Evolutionary conservation across 2,797 vertebrate species (phyloP), one percentile per base, ranked within the genome.

Genomic region (Amblyraja radiata): DNA sequence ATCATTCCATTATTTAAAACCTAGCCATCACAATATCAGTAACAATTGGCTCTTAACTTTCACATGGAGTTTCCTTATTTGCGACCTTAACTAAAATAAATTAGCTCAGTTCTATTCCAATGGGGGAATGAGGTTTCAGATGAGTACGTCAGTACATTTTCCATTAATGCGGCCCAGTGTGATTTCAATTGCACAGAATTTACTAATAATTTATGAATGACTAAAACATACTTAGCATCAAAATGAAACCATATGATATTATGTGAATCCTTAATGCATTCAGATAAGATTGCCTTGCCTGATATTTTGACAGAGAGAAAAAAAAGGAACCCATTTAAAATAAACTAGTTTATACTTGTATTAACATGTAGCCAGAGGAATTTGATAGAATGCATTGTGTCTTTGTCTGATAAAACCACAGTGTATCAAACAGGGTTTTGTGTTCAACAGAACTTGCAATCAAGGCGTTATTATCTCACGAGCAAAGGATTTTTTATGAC

Each of bases 191-290:
- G 63, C 58, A 18, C 63, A 18, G 61, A 7, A 18, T 39, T 88
- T 68, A 68, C 84, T 68, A 68, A 4, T 63, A 88, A 68, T 68
- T 88, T 88, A 36, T 36, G 84, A 88, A 68, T 88, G 84, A 8
- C 14, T 68, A 36, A 68, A 88, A 88, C 84, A 88, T 88, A 21
- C 10, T 36, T 18, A 65, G n/a, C 61, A 36, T 68, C 61, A 88
- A 88, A 88, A 68, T 68, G n/a, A 68, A 18, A 21, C n/a, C 32
- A n/a, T 36, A 36, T 65, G 61, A 23, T 68, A 36, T 88, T 88
- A 88, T 68, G 61, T 68, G 84, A 68, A 36, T 68, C 2, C 84
- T 88, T 32, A 88, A 88, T 88, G n/a, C 84, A 68, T 88, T 68
- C 63, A 68, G 63, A 68, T 68, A 9, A 78, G 32, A 68, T 65